Evolutionary conservation across 53 echinoderm and acorn worm species (phyloP).

Genomic region (Crossaster papposus): DNA sequence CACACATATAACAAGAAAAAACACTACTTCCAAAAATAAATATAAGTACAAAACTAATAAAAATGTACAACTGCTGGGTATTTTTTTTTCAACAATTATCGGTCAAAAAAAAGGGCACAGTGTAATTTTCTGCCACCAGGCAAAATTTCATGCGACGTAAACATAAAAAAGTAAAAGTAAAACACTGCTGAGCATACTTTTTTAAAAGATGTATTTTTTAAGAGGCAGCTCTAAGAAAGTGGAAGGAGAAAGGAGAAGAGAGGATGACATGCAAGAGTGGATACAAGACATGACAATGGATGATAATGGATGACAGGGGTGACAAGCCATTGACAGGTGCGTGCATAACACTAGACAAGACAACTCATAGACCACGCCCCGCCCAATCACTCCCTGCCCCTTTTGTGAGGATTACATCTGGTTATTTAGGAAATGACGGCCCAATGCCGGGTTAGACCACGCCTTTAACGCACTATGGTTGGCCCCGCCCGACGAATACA

Average conservation of each 20-base stretch:
- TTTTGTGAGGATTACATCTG: too few relatives aligned
- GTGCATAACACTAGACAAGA: constrained; percentile 28
- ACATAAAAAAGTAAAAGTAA: neutral
- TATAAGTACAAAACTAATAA: neutral
- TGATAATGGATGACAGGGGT: neutral
- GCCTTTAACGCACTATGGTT: too few relatives aligned
- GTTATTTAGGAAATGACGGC: too few relatives aligned
- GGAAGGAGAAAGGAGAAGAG: neutral
- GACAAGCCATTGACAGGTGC: constrained; percentile 14
- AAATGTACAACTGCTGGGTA: neutral
- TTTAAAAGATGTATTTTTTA: neutral
- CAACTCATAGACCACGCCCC: neutral
- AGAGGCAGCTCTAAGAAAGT: constrained; percentile 8
- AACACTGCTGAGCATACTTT: neutral
- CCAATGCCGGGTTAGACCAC: neutral
- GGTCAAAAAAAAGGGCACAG: neutral
- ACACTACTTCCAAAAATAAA: neutral
- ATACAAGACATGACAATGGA: constrained; percentile 22
- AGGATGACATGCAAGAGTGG: constrained; percentile 12
- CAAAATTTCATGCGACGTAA: neutral
- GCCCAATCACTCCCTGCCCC: neutral
- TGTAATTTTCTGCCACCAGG: neutral
- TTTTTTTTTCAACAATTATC: neutral
- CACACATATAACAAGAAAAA: neutral
- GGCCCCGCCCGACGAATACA: neutral